Conservation (phyloP, 2,113 vertebrate species). For the Notechis scutatus region DNA sequence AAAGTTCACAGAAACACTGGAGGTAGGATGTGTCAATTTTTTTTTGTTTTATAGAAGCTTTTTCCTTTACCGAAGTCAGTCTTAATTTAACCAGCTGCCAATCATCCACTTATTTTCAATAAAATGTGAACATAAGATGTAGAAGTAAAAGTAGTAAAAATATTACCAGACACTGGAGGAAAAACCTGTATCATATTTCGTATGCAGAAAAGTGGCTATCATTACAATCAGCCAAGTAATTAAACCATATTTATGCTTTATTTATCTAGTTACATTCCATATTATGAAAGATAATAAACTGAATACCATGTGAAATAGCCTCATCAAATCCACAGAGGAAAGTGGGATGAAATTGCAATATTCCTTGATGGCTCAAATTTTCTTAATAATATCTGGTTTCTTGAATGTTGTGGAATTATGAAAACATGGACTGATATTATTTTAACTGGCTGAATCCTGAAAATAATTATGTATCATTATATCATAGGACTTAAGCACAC, state of each 20-base stretch:
- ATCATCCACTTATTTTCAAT: constrained; percentile 29
- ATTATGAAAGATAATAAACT: constrained; percentile 60
- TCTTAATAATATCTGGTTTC: constrained; percentile 33
- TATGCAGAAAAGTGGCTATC: constrained; percentile 29
- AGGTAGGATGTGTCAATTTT: not conserved
- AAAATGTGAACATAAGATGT: not conserved
- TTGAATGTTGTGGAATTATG: not conserved
- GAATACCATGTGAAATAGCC: constrained; percentile 45
- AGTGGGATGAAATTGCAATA: constrained; percentile 49
- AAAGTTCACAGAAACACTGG: not conserved
- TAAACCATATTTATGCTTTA: constrained; percentile 36
- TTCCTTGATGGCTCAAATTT: constrained; percentile 6
- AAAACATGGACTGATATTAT: constrained; percentile 25
- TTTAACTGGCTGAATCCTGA: constrained; percentile 4
- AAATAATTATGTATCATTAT: not conserved
- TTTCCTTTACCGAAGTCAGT: not conserved
- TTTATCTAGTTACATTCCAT: constrained; percentile 43
- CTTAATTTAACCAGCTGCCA: not conserved
- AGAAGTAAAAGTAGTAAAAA: constrained; percentile 23
- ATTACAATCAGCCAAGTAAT: constrained; percentile 48
- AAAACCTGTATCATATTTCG: constrained; percentile 22
- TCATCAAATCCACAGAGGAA: constrained; percentile 34
- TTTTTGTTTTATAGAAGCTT: not conserved
- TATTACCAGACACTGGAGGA: not conserved
- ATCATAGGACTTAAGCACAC: not conserved